Percentiles rank a stretch among this genome's conserved stretches.
Conservation (phyloP, 2,888 invertebrate genomes). For the Scaptomyza cyrtandrae region DNA sequence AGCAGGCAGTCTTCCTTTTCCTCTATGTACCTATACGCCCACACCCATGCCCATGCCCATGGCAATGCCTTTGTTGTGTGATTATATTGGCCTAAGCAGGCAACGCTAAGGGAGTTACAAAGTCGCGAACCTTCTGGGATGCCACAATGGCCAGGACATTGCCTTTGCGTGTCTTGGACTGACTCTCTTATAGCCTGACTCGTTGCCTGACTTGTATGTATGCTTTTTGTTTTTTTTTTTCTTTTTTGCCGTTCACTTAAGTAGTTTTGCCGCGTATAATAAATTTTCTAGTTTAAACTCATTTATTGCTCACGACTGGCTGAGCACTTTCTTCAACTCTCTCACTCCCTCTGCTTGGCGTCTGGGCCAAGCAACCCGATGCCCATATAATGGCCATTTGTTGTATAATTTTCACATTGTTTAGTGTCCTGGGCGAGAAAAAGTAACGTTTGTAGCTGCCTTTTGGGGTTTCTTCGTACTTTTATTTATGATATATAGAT, state of each 20-base stretch:
- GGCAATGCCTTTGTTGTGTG: constrained; percentile 28
- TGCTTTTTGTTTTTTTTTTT: constrained; percentile 10
- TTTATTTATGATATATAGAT: constrained; percentile 73
- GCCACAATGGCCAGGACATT: constrained; percentile 44
- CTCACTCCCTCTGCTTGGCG: background rate
- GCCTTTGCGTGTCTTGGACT: constrained; percentile 58
- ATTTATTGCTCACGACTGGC: constrained; percentile 68
- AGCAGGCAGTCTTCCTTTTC: constrained; percentile 54
- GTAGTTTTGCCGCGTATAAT: constrained; percentile 79
- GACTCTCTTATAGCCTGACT: background rate
- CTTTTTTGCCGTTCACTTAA: constrained; percentile 66
- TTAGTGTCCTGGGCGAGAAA: constrained; percentile 57
- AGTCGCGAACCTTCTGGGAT: constrained; percentile 47
- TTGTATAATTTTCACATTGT: constrained; percentile 80
- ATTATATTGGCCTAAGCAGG: constrained; percentile 75
- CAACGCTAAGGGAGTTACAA: constrained; percentile 21
- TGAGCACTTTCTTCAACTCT: constrained; percentile 18
- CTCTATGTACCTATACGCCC: background rate
- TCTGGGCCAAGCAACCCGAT: constrained; percentile 28
- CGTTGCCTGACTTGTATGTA: background rate
- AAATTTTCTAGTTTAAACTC: constrained; percentile 80
- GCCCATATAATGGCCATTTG: constrained; percentile 70
- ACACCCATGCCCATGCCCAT: background rate
- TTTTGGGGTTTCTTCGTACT: constrained; percentile 20
- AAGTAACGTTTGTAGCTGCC: constrained; percentile 42